A percentile compares a stretch with the other conserved stretches of the same genome.
These are phyloP conservation scores for Theristus sp. DNA, from an alignment of 2,888 invertebrate genomes.

Conservation along the genomic window DNA sequence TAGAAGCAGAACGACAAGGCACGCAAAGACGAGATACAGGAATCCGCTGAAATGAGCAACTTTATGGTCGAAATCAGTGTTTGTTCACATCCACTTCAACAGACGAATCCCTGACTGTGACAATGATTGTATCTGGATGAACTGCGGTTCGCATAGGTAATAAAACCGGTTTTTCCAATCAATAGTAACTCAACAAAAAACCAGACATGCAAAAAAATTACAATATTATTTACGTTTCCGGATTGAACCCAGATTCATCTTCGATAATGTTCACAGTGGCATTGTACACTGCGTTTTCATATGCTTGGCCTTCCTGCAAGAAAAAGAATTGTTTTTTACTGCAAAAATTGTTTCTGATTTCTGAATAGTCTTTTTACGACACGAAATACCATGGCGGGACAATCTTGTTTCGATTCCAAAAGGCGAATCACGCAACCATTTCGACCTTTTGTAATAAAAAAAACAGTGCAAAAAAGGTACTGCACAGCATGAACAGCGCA, in stretches of 20 bases:
- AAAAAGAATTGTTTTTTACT: not conserved
- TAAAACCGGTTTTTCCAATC: too few species aligned
- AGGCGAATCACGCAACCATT: not conserved
- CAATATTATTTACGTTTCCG: constrained; percentile 51
- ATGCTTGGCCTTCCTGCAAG: constrained; percentile 43
- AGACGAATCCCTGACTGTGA: too few species aligned
- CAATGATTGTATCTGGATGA: too few species aligned
- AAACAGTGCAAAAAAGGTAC: too few species aligned
- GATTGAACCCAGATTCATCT: constrained; percentile 85
- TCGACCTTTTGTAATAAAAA: not conserved
- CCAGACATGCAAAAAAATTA: not conserved
- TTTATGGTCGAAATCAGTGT: not conserved
- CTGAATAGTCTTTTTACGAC: too few species aligned
- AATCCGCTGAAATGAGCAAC: constrained; percentile 54
- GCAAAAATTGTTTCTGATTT: not conserved
- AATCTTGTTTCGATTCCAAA: too few species aligned
- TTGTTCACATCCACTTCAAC: too few species aligned
- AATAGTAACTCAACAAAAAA: too few species aligned
- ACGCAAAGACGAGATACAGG: constrained; percentile 81
- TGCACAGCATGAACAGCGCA: too few species aligned
- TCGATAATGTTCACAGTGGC: constrained; percentile 89
- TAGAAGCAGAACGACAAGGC: constrained; percentile 61
- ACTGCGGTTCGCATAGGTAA: too few species aligned
- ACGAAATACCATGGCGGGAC: too few species aligned
- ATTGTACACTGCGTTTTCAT: constrained; percentile 82